Evolutionary conservation across 37 sponge, comb jelly and placozoan species (phyloP), one percentile per base, ranked within the genome.

Genomic region (Ephydatia muelleri): DNA sequence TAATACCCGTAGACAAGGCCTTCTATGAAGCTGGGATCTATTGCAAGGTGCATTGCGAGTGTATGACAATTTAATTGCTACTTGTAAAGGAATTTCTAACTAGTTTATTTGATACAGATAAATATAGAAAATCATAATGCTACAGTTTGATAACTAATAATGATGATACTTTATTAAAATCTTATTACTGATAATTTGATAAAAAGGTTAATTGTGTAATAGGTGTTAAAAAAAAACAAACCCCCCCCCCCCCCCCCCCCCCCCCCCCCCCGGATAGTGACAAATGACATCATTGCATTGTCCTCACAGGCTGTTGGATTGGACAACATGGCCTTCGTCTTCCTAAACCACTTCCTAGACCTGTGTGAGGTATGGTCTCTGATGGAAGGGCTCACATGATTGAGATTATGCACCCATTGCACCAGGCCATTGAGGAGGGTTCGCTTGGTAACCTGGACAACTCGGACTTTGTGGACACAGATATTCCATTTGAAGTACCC

Each of bases 241-340:
- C n/a, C n/a, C n/a, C n/a, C n/a, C n/a, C n/a, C 47, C 8, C 6
- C 47, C 47, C 8, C 8, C 8, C 47, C 8, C 47, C 47, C 47
- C 47, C 47, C 47, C 16, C 57, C 6, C 16, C 57, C 57, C 16
- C 31, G n/a, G n/a, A n/a, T 65, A 22, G 80, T 81, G 36, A 21
- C 32, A 21, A 83, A 78, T 38, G 40, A 40, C 67, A 12, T 80
- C 28, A 31, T 70, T 80, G n/a, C 25, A 64, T 14, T 29, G 2
- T 27, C 70, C 28, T 14, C 49, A 2, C 78, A 93, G 90, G 87
- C 86, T 5, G 87, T 86, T n/a, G 97, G 94, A 19, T 91, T 90
- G 92, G 94, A 95, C 29, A 97, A 83, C 84, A 97, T 99, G 97
- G 97, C 97, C 29, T 99, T 99, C 80, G 96, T 99, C 0, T 99